Percentiles rank a stretch among this genome's conserved stretches.
These are phyloP conservation scores for Anolis sagrei DNA, from an alignment of 2,113 vertebrate species.

Conservation along the genomic window DNA sequence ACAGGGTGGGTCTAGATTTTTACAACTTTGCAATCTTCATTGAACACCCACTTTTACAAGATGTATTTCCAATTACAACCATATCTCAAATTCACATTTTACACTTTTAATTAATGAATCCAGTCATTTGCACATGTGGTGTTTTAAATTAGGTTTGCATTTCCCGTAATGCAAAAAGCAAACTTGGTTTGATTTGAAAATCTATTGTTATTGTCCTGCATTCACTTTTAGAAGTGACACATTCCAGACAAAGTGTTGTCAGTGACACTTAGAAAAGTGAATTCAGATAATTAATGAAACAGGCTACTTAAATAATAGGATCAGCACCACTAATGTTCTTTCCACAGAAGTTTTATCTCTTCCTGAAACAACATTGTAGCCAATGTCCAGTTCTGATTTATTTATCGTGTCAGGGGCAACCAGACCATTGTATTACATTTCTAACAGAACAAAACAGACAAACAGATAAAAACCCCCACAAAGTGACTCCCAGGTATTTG, in stretches of 20 bases:
- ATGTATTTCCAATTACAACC: neutral
- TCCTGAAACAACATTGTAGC: no score
- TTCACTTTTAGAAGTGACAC: conserved; percentile 6
- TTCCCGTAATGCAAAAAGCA: neutral
- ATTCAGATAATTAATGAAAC: neutral
- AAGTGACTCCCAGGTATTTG: no score
- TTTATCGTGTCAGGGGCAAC: no score
- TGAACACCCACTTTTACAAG: conserved; percentile 2
- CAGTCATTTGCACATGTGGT: conserved; percentile 2
- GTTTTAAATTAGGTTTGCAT: conserved; percentile 10
- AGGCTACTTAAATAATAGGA: neutral
- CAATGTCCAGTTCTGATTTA: no score
- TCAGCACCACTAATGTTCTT: neutral
- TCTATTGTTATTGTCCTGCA: neutral
- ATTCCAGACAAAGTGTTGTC: neutral
- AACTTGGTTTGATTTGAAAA: neutral
- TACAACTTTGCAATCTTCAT: neutral
- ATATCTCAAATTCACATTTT: conserved; percentile 18
- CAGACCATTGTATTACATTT: no score
- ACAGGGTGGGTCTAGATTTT: neutral
- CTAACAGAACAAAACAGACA: no score
- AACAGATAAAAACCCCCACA: no score
- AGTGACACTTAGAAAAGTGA: neutral
- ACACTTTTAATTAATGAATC: conserved; percentile 1
- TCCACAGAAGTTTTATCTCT: no score